phyloP scores from a whole-genome alignment of 2,797 vertebrate species.

The Octomys mimax region DNA sequence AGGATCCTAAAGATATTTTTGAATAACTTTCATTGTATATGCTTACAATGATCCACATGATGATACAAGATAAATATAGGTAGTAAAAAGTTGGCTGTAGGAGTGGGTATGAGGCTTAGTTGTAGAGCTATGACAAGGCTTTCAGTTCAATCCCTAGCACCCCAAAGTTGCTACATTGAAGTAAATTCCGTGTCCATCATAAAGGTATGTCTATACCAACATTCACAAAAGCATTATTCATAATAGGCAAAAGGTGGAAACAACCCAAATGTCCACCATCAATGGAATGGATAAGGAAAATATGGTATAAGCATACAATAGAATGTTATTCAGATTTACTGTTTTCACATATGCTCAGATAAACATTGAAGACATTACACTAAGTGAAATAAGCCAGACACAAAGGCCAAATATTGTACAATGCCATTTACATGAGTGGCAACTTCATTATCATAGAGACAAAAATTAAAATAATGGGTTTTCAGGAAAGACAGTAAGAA shows the following conservation, averaged over 20 bases:
- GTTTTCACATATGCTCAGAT: neutral
- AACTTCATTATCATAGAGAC: neutral
- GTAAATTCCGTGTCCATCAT: neutral
- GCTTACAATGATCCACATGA: neutral
- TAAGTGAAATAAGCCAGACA: neutral
- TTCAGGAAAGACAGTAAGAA: neutral
- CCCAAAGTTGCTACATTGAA: neutral
- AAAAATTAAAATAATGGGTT: neutral
- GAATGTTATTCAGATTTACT: neutral
- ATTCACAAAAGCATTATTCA: neutral
- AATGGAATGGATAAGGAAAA: neutral
- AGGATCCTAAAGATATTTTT: neutral
- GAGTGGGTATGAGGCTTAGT: neutral
- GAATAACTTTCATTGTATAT: neutral
- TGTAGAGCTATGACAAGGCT: neutral
- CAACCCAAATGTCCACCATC: neutral
- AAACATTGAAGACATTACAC: neutral
- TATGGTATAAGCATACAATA: neutral
- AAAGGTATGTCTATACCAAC: neutral
- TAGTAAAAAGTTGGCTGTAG: neutral
- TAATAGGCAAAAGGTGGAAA: neutral
- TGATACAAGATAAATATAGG: neutral
- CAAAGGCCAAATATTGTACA: neutral
- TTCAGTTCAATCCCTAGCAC: neutral
- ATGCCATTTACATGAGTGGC: neutral